Percentiles rank a stretch among this genome's conserved stretches.
These are phyloP conservation scores for Aphaenogaster floridana DNA, from an alignment of 1,140 invertebrate genomes.

Conservation along the genomic window DNA sequence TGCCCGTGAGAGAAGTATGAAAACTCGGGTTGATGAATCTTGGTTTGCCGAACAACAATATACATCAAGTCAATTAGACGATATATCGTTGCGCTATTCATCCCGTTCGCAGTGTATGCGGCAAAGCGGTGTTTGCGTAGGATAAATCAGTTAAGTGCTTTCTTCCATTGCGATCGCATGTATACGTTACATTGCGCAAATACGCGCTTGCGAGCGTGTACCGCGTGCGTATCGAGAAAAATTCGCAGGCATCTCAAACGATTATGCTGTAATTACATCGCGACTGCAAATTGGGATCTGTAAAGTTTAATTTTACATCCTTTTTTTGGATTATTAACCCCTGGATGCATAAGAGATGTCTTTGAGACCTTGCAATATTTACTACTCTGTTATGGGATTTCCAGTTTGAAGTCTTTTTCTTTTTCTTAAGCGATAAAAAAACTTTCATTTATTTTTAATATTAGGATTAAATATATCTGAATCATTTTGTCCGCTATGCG, in stretches of 20 bases:
- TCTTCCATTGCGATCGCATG: conserved; percentile 42
- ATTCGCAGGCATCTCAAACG: conserved; percentile 10
- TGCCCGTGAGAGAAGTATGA: conserved; percentile 7
- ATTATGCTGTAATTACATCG: conserved; percentile 20
- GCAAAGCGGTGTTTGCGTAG: conserved; percentile 50
- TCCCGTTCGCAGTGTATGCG: conserved; percentile 11
- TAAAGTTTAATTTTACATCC: not conserved
- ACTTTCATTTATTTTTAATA: not conserved
- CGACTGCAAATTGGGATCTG: not conserved
- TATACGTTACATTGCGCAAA: conserved; percentile 27
- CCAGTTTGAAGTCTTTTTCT: not conserved
- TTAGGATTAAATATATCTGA: not conserved
- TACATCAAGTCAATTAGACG: conserved; percentile 57
- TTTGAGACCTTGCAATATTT: not conserved
- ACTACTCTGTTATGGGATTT: not conserved
- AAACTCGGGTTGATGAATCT: conserved; percentile 49
- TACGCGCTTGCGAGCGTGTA: conserved; percentile 3
- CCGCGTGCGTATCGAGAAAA: not conserved
- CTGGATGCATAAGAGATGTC: not conserved
- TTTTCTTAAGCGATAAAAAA: not conserved
- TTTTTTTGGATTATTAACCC: not conserved
- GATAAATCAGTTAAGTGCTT: conserved; percentile 59
- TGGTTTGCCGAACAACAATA: conserved; percentile 43
- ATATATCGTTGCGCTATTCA: conserved; percentile 44
- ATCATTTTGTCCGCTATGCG: not conserved